A percentile compares a stretch with the other conserved stretches of the same genome.
These are phyloP conservation scores for Diadromus collaris DNA, from an alignment of 2,888 invertebrate genomes.

Conservation along the genomic window DNA sequence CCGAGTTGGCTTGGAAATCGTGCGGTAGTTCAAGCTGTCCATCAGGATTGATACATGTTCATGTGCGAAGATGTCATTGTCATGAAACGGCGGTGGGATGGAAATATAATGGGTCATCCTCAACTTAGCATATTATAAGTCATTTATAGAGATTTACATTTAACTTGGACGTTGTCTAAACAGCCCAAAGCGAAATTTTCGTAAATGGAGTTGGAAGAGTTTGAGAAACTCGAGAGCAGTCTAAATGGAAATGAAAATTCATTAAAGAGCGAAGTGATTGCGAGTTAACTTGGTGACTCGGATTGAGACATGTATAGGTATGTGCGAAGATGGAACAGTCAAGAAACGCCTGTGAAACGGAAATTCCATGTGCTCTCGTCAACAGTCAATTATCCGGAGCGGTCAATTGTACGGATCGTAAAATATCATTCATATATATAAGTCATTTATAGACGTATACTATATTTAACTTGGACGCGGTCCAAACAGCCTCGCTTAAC, in stretches of 20 bases:
- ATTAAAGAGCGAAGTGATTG: background rate
- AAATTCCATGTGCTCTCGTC: background rate
- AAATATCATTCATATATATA: conserved; percentile 35
- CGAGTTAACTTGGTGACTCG: background rate
- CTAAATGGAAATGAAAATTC: conserved; percentile 78
- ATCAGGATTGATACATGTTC: no score
- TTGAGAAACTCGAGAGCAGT: conserved; percentile 87
- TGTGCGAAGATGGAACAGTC: background rate
- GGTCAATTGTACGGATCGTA: conserved; percentile 4
- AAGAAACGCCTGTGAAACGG: background rate
- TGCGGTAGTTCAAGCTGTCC: no score
- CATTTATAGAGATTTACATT: no score
- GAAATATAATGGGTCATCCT: no score
- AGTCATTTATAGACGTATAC: conserved; percentile 29
- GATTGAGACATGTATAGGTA: background rate
- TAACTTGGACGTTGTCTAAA: no score
- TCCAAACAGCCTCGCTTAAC: conserved; percentile 14
- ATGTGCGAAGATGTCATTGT: no score
- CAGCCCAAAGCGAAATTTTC: no score
- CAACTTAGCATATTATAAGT: no score
- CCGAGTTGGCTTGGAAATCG: no score
- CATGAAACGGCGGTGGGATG: no score
- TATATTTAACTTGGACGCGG: conserved; percentile 41
- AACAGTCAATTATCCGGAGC: conserved; percentile 7
- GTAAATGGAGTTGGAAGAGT: conserved; percentile 94